A percentile compares a stretch with the other conserved stretches of the same genome.
phyloP scores from a whole-genome alignment of 1,140 invertebrate species.

The Bathynomus jamesi region DNA sequence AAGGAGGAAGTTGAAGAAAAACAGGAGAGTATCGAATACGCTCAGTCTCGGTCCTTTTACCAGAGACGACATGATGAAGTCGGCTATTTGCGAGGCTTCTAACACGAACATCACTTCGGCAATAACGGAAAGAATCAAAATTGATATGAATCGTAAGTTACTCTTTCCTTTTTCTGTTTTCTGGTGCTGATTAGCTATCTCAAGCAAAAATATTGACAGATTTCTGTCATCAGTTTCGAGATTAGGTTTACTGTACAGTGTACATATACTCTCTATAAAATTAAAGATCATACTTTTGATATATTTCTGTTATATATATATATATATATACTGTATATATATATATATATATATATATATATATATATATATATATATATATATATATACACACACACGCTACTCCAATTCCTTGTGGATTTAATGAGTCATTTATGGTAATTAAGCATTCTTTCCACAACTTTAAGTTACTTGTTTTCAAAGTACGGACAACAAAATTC shows the following conservation, averaged over 20 bases:
- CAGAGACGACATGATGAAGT: conserved; percentile 66
- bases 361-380: conserved; percentile 3
- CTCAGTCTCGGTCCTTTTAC: conserved; percentile 61
- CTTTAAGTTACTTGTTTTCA: too few species aligned
- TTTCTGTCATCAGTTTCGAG: too few species aligned
- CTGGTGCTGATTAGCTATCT: too few species aligned
- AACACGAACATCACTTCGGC: conserved; percentile 72
- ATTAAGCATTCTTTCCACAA: too few species aligned
- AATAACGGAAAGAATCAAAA: conserved; percentile 66
- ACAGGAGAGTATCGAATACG: conserved; percentile 51
- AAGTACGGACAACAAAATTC: too few species aligned
- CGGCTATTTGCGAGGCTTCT: conserved; percentile 71
- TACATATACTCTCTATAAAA: neutral
- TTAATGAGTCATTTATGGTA: too few species aligned
- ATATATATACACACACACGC: neutral
- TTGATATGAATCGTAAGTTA: conserved; percentile 84
- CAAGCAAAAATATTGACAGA: too few species aligned
- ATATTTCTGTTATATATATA: neutral
- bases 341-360: conserved; percentile 3
- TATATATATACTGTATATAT: neutral
- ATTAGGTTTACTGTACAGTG: too few species aligned
- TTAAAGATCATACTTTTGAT: neutral
- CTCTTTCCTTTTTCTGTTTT: too few species aligned
- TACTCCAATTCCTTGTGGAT: neutral
- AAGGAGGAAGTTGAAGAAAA: conserved; percentile 53